Conservation (phyloP, 2,797 vertebrate species). For the Bucorvus abyssinicus region DNA sequence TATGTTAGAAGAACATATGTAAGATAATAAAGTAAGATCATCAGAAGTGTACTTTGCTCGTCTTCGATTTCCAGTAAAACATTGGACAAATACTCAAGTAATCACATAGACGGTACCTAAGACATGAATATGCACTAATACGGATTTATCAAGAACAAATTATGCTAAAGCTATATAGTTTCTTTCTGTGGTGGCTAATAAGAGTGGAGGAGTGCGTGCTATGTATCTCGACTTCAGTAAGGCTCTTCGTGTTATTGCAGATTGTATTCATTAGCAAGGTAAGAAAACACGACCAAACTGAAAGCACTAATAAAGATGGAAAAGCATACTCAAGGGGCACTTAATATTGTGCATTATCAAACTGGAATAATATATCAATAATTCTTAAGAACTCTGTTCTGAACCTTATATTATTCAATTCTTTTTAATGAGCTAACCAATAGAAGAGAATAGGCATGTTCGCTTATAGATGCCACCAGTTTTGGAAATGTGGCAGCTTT, state of each 20-base stretch:
- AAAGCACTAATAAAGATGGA: not conserved
- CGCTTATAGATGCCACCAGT: not conserved
- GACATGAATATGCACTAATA: not conserved
- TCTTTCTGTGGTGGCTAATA: not conserved
- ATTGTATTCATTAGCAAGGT: not conserved
- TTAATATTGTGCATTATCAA: not conserved
- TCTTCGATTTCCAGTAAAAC: not conserved
- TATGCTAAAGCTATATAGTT: not conserved
- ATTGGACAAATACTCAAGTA: not conserved
- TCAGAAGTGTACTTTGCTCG: not conserved
- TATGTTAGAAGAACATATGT: not conserved
- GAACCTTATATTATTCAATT: not conserved
- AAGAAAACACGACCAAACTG: not conserved
- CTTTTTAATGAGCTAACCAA: not conserved
- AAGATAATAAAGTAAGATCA: not conserved
- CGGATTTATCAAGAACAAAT: not conserved
- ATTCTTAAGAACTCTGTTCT: not conserved
- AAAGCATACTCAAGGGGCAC: not conserved
- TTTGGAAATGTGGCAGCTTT: not conserved
- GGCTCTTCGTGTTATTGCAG: not conserved
- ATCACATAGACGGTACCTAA: not conserved
- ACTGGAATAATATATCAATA: not conserved
- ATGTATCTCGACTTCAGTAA: not conserved
- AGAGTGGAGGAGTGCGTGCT: not conserved
- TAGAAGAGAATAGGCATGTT: not conserved